phyloP scores from a whole-genome alignment of 2,797 vertebrate genomes.

The Phataginus tetradactyla region DNA sequence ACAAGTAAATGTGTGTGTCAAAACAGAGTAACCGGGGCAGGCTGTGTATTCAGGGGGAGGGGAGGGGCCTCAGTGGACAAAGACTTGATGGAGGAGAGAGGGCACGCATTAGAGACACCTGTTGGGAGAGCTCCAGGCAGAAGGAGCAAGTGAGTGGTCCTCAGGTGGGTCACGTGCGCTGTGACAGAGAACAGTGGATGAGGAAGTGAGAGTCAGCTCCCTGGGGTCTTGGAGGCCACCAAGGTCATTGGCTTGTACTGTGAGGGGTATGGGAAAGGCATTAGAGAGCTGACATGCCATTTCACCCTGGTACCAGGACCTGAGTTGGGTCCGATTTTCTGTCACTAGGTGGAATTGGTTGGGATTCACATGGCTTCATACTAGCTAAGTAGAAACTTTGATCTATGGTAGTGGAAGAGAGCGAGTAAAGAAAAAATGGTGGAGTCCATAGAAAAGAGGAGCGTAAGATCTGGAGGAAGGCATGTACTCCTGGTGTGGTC shows the following conservation, averaged over 20 bases:
- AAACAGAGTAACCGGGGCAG: not conserved
- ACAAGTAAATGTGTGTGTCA: not conserved
- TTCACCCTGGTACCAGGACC: not conserved
- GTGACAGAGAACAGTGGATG: not conserved
- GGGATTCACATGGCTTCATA: not conserved
- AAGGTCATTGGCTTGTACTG: not conserved
- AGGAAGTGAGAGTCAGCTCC: not conserved
- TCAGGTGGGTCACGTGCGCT: not conserved
- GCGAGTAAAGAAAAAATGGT: not conserved
- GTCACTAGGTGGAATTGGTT: not conserved
- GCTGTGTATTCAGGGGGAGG: not conserved
- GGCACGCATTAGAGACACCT: too few relatives aligned
- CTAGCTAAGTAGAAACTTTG: not conserved
- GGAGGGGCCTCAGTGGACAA: not conserved
- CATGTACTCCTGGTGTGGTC: not conserved
- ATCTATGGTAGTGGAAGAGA: not conserved
- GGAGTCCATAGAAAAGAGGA: not conserved
- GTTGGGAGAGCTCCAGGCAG: not conserved
- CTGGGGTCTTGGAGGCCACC: not conserved
- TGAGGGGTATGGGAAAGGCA: not conserved
- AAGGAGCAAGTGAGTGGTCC: not conserved
- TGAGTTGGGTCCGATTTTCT: not conserved
- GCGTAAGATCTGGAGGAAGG: not conserved
- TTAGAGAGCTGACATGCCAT: not conserved
- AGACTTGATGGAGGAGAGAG: too few relatives aligned